Base-by-base conservation (phyloP, 2,113 vertebrate species). In the Pagrus major region DNA sequence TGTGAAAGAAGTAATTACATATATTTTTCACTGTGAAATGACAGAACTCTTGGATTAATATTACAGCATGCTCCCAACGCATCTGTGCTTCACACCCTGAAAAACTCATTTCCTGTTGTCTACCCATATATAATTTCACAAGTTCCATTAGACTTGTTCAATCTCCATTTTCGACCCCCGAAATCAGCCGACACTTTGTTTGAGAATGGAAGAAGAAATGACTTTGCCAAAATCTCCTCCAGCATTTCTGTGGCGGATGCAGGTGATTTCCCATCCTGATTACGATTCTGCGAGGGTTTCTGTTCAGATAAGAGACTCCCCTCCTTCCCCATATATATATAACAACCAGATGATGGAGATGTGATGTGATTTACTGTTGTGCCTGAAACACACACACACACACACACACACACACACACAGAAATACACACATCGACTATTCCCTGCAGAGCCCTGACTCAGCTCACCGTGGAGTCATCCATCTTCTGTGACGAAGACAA, bases 311-410 rank as follows among this genome's bases (percentile, higher is more conserved):
- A 71, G 39, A 71, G 27, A 15, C 59, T 69, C 61, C 18, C 33
- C 8, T 67, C 59, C 20, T 35, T 58, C 79, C 21, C 46, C 58
- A 56, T 51, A 9, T 35, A 46, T 52, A 56, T 51, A 9, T 35
- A 46, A 33, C 54, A 59, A 59, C 39, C 59, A 78, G 55, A 68
- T 52, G 71, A 89, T 72, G 33, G 33, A 76, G 73, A 69, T 64
- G 52, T 33, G 66, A 60, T 68, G n/a, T 72, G 76, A 80, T 83
- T 80, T 63, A 86, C 68, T 42, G 60, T 21, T 33, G 37, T 55
- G 27, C 21, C 59, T 54, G 44, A 41, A 52, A 69, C 67, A 31
- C 61, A 58, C 60, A 54, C 71, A 59, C 27, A 46, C 5, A 78
- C 67, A 65, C 77, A 72, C 68, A 70, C 55, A 76, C 56, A 55